A percentile compares a stretch with the other conserved stretches of the same genome.
phyloP scores from a whole-genome alignment of 2,113 vertebrate genomes.

The Channa argus region DNA sequence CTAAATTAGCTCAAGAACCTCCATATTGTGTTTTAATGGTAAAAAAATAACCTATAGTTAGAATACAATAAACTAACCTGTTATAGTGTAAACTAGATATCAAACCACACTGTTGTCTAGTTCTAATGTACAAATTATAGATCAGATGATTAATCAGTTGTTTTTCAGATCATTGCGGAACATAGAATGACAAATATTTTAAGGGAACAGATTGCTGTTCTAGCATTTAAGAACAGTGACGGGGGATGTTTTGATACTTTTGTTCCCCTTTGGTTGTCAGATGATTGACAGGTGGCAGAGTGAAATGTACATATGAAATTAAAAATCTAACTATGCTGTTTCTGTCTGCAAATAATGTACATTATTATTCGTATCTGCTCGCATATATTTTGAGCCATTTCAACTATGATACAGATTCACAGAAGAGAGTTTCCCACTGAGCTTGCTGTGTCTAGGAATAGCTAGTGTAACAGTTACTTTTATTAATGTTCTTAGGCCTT shows the following conservation, averaged over 20 bases:
- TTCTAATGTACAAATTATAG: neutral
- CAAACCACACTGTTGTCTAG: neutral
- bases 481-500: no score
- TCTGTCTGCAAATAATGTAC: neutral
- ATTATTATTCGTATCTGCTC: no score
- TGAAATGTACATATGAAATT: neutral
- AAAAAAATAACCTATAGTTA: neutral
- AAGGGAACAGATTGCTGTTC: no score
- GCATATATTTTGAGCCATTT: neutral
- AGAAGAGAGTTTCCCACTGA: no score
- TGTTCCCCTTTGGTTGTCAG: neutral
- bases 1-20: no score
- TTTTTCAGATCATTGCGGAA: no score
- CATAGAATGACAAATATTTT: no score
- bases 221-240: no score
- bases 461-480: no score
- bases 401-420: neutral
- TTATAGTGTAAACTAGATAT: neutral
- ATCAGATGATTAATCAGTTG: no score
- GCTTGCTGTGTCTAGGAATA: no score
- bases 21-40: neutral
- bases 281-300: neutral
- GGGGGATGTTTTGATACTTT: no score
- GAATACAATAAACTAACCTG: neutral
- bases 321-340: neutral